Percentiles rank a stretch among this genome's conserved stretches.
Evolutionary conservation across 2,113 vertebrate genomes (phyloP).

Genomic region (Paramormyrops kingsleyae): DNA sequence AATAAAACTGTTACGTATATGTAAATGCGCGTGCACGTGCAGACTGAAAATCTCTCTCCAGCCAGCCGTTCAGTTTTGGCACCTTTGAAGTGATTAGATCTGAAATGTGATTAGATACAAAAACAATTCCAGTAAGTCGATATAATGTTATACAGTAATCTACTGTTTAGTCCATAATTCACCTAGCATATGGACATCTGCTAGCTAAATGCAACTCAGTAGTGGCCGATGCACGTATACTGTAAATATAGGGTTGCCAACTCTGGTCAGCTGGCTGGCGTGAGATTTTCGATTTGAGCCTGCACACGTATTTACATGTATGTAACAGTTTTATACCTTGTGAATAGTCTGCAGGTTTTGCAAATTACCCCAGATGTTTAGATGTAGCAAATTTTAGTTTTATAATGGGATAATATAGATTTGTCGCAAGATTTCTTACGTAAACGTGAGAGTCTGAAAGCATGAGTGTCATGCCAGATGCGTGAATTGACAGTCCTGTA

Average conservation of each 20-base stretch:
- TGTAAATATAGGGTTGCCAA: neutral
- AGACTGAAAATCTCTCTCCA: neutral
- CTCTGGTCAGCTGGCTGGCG: too few relatives aligned
- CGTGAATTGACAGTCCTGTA: neutral
- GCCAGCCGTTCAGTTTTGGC: neutral
- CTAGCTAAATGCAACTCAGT: neutral
- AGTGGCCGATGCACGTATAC: neutral
- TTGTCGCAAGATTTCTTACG: neutral
- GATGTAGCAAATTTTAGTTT: neutral
- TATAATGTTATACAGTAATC: neutral
- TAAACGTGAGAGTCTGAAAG: neutral
- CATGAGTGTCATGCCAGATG: too few relatives aligned
- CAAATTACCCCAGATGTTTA: neutral
- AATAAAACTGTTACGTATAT: neutral
- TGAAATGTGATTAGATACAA: neutral
- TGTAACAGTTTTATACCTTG: neutral
- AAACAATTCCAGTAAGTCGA: neutral
- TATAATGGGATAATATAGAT: neutral
- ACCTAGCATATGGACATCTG: neutral
- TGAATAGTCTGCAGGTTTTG: neutral
- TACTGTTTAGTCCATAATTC: neutral
- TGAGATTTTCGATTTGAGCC: too few relatives aligned
- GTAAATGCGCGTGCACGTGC: neutral
- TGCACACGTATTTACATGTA: neutral
- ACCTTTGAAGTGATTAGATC: neutral